A percentile compares a stretch with the other conserved stretches of the same genome.
These are phyloP conservation scores for Amazona guildingii DNA, from an alignment of 2,113 vertebrate species.

Conservation along the genomic window DNA sequence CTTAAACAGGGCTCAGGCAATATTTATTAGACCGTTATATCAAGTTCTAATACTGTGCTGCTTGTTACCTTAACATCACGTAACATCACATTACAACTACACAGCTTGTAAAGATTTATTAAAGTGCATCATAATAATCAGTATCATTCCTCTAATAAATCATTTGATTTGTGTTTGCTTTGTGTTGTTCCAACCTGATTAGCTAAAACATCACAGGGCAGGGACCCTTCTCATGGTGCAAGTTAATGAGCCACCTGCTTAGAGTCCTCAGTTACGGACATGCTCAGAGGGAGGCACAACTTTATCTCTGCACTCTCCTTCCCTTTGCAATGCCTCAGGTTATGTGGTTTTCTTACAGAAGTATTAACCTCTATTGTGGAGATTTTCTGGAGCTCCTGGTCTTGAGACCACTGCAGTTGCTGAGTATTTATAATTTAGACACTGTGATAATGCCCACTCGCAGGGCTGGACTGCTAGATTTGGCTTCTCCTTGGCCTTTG, in stretches of 20 bases:
- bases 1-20: neutral
- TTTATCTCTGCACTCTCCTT: neutral
- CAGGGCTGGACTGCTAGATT: rapidly evolving
- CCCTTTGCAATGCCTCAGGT: neutral
- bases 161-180: neutral
- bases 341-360: neutral
- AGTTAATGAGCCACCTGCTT: neutral
- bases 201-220: neutral
- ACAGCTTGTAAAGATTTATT: no score
- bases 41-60: neutral
- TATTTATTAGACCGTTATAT: conserved; percentile 1
- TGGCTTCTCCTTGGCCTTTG: neutral
- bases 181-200: neutral
- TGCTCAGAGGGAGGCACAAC: neutral
- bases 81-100: neutral
- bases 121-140: neutral
- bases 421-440: neutral
- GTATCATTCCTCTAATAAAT: neutral
- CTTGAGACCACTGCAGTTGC: neutral
- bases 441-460: neutral
- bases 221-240: neutral
- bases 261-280: neutral
- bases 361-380: neutral
- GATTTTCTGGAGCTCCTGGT: neutral
- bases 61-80: neutral